phyloP scores from a whole-genome alignment of 1,140 invertebrate species.

The Cydia fagiglandana region DNA sequence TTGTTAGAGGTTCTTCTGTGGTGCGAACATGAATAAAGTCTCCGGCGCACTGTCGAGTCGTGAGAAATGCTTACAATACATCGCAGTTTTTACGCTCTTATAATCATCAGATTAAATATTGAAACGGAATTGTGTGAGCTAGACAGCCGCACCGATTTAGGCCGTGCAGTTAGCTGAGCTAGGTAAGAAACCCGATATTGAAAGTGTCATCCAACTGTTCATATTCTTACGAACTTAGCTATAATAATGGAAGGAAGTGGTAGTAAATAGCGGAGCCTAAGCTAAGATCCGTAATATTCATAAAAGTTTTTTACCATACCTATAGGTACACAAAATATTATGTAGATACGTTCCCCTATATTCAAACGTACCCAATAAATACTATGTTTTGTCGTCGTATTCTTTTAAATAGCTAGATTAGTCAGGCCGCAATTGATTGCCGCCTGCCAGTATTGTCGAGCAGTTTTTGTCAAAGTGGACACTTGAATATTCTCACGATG shows the following conservation, averaged over 20 bases:
- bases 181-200: slow-evolving; percentile 9
- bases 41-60: slow-evolving; percentile 45
- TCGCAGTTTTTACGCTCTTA: slow-evolving; percentile 45
- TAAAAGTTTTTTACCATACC: too few relatives aligned
- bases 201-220: not conserved
- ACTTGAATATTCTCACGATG: slow-evolving; percentile 21
- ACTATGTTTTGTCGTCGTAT: not conserved
- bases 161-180: slow-evolving; percentile 11
- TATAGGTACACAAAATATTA: too few relatives aligned
- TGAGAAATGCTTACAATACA: slow-evolving; percentile 50
- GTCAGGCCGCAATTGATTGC: not conserved
- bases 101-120: slow-evolving; percentile 44
- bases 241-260: not conserved
- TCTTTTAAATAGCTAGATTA: not conserved
- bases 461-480: slow-evolving; percentile 29
- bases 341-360: too few relatives aligned
- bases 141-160: slow-evolving; percentile 20
- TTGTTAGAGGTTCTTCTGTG: slow-evolving; percentile 48
- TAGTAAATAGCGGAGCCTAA: too few relatives aligned
- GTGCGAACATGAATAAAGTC: slow-evolving; percentile 58
- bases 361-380: too few relatives aligned
- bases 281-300: too few relatives aligned
- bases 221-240: not conserved
- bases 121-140: slow-evolving; percentile 39
- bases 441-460: slow-evolving; percentile 8